Percentiles rank a stretch among this genome's conserved stretches.
Evolutionary conservation across 2,113 vertebrate species (phyloP).

Genomic region (Gracilinanus agilis): DNA sequence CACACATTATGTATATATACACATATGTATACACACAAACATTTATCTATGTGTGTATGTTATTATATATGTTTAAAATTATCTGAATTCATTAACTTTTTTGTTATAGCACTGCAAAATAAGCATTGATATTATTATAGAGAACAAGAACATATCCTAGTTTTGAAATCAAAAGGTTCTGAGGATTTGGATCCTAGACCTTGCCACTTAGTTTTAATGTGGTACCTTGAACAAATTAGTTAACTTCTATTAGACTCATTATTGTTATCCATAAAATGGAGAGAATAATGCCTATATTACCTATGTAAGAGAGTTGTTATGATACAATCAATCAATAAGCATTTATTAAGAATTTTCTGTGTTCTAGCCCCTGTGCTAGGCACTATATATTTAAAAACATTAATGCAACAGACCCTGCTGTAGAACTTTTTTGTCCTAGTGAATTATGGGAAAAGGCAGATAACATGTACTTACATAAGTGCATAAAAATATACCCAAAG

Average conservation of each 20-base stretch:
- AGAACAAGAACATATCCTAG: background rate
- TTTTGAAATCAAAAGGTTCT: background rate
- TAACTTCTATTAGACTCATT: background rate
- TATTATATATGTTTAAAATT: background rate
- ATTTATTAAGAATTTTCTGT: background rate
- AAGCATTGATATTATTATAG: background rate
- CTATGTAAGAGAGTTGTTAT: background rate
- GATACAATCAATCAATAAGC: background rate
- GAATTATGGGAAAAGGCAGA: background rate
- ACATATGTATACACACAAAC: too few species aligned
- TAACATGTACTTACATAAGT: background rate
- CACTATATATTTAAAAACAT: background rate
- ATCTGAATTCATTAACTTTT: background rate
- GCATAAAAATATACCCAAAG: background rate
- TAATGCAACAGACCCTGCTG: background rate
- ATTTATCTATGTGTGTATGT: background rate
- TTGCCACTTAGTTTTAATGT: background rate
- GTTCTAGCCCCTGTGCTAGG: background rate
- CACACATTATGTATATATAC: too few species aligned
- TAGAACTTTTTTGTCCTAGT: background rate
- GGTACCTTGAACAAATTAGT: background rate
- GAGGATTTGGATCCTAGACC: background rate
- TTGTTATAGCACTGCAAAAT: background rate
- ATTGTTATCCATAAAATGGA: background rate
- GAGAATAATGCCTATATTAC: background rate